Percentiles rank a stretch among this genome's conserved stretches.
phyloP scores from a whole-genome alignment of 2,888 invertebrate species.

The Monopis laevigella region DNA sequence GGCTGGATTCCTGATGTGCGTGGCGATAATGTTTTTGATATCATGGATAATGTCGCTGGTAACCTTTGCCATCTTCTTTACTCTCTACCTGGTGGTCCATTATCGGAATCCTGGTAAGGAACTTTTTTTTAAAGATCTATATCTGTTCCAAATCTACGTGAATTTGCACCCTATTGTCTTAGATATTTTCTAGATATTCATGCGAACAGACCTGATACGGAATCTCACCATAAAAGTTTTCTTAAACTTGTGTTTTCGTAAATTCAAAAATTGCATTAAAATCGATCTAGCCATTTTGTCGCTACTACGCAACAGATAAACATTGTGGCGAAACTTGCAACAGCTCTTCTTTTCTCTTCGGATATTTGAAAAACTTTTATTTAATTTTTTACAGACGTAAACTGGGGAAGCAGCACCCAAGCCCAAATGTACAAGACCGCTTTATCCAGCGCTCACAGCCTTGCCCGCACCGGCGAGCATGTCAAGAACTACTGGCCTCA shows the following conservation, averaged over 20 bases:
- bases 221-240: too few species aligned
- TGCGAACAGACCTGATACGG: too few species aligned
- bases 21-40: conserved; percentile 93
- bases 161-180: too few species aligned
- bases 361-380: not conserved
- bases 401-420: conserved; percentile 98
- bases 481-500: conserved; percentile 98
- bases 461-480: conserved; percentile 90
- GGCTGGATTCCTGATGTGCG: conserved; percentile 82
- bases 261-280: too few species aligned
- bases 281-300: too few species aligned
- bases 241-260: too few species aligned
- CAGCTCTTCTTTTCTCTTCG: not conserved
- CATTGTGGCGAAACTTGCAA: too few species aligned
- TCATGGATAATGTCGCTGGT: conserved; percentile 93
- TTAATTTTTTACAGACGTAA: conserved; percentile 74
- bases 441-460: conserved; percentile 80
- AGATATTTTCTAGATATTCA: too few species aligned
- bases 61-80: conserved; percentile 87
- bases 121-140: too few species aligned
- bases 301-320: too few species aligned
- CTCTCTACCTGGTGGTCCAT: conserved; percentile 90
- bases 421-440: conserved; percentile 96
- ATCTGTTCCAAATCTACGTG: too few species aligned
- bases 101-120: conserved; percentile 89